A percentile compares a stretch with the other conserved stretches of the same genome.
phyloP scores from a whole-genome alignment of 2,888 invertebrate species.

The Autographa gamma region DNA sequence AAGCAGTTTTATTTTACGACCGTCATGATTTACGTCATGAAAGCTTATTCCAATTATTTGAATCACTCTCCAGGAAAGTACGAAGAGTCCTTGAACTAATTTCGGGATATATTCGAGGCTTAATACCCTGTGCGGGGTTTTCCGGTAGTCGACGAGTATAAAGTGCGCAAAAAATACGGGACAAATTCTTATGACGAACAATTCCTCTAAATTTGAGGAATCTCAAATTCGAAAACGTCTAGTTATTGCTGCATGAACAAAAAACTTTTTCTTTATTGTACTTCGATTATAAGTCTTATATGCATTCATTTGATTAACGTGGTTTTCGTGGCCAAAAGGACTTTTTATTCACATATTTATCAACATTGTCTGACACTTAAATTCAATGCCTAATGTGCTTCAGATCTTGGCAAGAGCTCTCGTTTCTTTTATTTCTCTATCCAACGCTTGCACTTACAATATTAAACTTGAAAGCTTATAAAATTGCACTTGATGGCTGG shows the following conservation, averaged over 20 bases:
- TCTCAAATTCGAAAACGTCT: too few relatives aligned
- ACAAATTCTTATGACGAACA: background rate
- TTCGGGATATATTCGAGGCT: slow-evolving; percentile 30
- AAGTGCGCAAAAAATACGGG: background rate
- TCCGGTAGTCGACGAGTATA: background rate
- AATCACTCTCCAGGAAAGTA: slow-evolving; percentile 11
- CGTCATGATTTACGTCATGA: background rate
- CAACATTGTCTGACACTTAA: background rate
- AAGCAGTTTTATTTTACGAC: background rate
- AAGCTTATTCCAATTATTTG: slow-evolving; percentile 16
- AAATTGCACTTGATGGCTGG: background rate
- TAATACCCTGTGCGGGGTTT: slow-evolving; percentile 27
- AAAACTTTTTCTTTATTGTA: too few relatives aligned
- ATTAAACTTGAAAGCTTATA: background rate
- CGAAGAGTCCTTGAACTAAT: slow-evolving; percentile 22
- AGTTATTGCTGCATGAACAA: too few relatives aligned
- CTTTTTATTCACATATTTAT: too few relatives aligned
- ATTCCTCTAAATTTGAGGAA: too few relatives aligned
- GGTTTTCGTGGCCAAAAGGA: too few relatives aligned
- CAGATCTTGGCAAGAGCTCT: background rate
- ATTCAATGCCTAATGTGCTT: background rate
- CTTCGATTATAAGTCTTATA: too few relatives aligned
- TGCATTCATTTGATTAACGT: too few relatives aligned
- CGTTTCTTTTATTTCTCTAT: background rate
- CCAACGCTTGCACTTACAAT: background rate